phyloP scores from a whole-genome alignment of 2,797 vertebrate genomes.

The Muraenolepis orangiensis region DNA sequence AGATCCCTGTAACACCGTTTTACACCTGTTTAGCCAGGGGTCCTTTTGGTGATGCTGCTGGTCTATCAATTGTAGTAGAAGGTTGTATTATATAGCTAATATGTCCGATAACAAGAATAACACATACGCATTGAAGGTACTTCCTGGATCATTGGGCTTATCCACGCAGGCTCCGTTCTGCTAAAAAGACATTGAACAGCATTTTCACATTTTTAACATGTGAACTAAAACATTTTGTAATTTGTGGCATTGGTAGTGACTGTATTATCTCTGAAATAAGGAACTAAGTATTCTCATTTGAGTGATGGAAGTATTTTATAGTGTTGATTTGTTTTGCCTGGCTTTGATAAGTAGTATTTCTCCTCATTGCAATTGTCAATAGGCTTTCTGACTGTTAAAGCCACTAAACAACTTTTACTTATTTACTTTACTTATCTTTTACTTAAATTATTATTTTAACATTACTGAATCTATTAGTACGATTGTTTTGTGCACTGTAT shows the following conservation, averaged over 20 bases:
- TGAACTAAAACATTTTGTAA: background rate
- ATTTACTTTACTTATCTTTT: too few relatives aligned
- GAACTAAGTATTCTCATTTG: background rate
- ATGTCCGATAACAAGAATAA: background rate
- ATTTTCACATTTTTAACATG: background rate
- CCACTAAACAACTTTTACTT: background rate
- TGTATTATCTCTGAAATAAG: background rate
- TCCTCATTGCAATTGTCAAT: background rate
- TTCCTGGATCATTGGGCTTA: background rate
- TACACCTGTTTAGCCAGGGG: background rate
- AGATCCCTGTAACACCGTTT: background rate
- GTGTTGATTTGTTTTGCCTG: background rate
- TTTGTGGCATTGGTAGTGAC: background rate
- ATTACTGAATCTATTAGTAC: background rate
- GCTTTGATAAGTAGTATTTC: background rate
- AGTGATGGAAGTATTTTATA: background rate
- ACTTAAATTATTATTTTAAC: too few relatives aligned
- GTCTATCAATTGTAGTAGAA: background rate
- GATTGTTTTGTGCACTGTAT: background rate
- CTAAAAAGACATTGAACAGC: background rate
- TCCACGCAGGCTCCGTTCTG: background rate
- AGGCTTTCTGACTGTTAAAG: background rate
- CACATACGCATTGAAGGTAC: background rate
- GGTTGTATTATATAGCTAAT: background rate
- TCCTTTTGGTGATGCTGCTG: background rate